Percentiles rank a stretch among this genome's conserved stretches.
phyloP scores from a whole-genome alignment of 2,797 vertebrate genomes.

The Astyanax mexicanus region DNA sequence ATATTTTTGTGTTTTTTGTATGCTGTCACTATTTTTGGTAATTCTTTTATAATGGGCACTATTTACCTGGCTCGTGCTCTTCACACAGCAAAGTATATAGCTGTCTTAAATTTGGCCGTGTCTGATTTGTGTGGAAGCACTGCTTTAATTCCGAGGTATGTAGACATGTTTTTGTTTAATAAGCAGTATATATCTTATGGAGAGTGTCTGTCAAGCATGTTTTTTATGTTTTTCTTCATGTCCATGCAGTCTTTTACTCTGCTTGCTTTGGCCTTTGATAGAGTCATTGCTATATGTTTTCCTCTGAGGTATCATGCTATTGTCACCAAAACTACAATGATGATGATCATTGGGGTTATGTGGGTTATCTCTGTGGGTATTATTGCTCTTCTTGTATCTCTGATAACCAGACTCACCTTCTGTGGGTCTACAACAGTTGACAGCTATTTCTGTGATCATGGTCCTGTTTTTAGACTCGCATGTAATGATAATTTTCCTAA shows the following conservation, averaged over 20 bases:
- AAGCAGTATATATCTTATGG: not conserved
- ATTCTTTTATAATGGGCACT: slow-evolving; percentile 1
- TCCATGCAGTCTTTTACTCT: not conserved
- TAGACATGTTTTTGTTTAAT: not conserved
- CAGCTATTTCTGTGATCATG: slow-evolving; percentile 11
- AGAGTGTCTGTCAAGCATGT: slow-evolving; percentile 7
- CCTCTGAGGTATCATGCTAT: slow-evolving; percentile 1
- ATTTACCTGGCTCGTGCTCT: not conserved
- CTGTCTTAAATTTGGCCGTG: not conserved
- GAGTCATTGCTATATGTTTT: slow-evolving; percentile 6
- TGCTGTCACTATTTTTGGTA: not conserved
- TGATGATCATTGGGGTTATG: not conserved
- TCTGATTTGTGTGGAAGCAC: slow-evolving; percentile 4
- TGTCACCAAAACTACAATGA: slow-evolving; percentile 2
- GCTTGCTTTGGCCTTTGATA: not conserved
- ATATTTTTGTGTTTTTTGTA: not conserved
- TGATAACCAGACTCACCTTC: not conserved
- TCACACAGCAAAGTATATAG: slow-evolving; percentile 1
- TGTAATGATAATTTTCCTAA: not conserved
- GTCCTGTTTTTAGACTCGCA: not conserved
- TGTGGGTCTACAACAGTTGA: not conserved
- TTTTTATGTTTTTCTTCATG: slow-evolving; percentile 4
- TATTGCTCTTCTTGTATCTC: not conserved
- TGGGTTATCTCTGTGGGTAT: not conserved
- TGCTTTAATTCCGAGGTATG: slow-evolving; percentile 1